These are phyloP conservation scores for Drosophila repletoides DNA, from an alignment of 1,140 invertebrate genomes.

Conservation along the genomic window DNA sequence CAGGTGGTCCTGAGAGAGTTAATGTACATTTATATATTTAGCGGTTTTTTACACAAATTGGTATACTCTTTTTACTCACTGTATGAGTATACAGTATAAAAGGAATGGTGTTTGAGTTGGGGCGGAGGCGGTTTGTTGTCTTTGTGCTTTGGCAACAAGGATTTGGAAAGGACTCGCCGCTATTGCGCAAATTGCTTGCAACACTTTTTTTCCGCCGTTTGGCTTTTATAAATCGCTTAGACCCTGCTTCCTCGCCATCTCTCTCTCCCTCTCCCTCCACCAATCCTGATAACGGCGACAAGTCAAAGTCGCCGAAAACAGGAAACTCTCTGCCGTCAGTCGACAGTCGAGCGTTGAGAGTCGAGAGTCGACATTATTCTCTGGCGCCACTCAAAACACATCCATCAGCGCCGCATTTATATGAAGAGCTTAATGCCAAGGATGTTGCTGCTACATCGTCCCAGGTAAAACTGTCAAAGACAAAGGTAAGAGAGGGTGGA, in stretches of 20 bases:
- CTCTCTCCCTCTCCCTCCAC: background rate
- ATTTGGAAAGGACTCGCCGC: slow-evolving; percentile 46
- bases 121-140: slow-evolving; percentile 32
- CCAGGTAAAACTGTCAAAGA: background rate
- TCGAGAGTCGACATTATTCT: slow-evolving; percentile 38
- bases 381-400: slow-evolving; percentile 70
- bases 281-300: slow-evolving; percentile 54
- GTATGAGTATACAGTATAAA: too few species aligned
- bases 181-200: slow-evolving; percentile 77
- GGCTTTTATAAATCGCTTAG: slow-evolving; percentile 79
- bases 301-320: slow-evolving; percentile 66
- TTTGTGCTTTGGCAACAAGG: slow-evolving; percentile 39
- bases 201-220: slow-evolving; percentile 67
- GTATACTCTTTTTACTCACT: too few species aligned
- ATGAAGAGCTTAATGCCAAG: slow-evolving; percentile 46
- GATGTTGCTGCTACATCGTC: background rate
- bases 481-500: background rate
- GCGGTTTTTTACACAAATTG: too few species aligned
- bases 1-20: too few species aligned
- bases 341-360: slow-evolving; percentile 21
- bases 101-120: background rate
- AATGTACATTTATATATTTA: too few species aligned
- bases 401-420: slow-evolving; percentile 68
- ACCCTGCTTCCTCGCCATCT: background rate
- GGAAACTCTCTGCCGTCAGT: slow-evolving; percentile 47